Conservation (phyloP, 2,113 vertebrate genomes). For the Grallaria varia region DNA sequence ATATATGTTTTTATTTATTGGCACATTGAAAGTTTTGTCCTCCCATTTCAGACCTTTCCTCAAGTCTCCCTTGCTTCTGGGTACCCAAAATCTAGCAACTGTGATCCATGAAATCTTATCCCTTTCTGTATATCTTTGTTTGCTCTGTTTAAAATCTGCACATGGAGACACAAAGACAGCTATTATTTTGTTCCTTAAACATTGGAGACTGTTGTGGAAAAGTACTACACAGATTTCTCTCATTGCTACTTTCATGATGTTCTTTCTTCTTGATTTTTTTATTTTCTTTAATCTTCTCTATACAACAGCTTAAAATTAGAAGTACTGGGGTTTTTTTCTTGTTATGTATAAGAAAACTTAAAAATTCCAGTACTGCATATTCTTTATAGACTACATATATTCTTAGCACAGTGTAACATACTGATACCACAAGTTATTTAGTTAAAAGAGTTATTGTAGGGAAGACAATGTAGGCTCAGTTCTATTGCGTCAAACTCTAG, state of each 20-base stretch:
- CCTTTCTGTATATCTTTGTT: background rate
- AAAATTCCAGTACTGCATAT: background rate
- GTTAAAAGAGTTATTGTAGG: background rate
- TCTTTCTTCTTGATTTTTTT: background rate
- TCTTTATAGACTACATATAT: background rate
- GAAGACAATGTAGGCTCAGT: background rate
- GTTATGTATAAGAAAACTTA: background rate
- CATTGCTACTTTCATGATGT: background rate
- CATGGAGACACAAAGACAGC: background rate
- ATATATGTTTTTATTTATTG: background rate
- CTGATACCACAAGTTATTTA: background rate
- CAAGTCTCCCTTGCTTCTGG: background rate
- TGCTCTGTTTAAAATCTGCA: background rate
- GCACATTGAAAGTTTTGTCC: rapidly evolving
- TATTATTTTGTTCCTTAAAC: background rate
- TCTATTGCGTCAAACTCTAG: background rate
- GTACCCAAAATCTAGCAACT: background rate
- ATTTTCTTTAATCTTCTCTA: background rate
- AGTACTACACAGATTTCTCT: background rate
- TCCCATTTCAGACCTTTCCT: background rate
- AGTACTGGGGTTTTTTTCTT: background rate
- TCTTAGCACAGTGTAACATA: background rate
- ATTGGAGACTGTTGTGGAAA: background rate
- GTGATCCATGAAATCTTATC: background rate
- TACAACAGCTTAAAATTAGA: background rate